phyloP scores from a whole-genome alignment of 2,888 invertebrate species.

The Proisotoma minuta region DNA sequence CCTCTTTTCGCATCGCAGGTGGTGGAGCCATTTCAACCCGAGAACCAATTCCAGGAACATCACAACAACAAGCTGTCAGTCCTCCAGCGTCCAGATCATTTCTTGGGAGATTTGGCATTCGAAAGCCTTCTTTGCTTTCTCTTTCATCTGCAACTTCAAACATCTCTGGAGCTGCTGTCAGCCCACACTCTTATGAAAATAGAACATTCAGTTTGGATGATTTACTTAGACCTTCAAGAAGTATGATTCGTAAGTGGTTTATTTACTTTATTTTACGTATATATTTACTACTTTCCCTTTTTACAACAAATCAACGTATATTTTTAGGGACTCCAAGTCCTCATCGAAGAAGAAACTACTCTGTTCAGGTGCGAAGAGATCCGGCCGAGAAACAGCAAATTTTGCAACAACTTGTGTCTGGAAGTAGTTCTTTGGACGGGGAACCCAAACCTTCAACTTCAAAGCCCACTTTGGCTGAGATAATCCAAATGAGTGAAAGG shows the following conservation, averaged over 20 bases:
- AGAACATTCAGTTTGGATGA: constrained; percentile 84
- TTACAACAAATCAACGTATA: background rate
- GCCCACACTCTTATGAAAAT: constrained; percentile 51
- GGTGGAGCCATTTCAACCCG: constrained; percentile 33
- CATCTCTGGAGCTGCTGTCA: constrained; percentile 56
- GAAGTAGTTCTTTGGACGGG: constrained; percentile 44
- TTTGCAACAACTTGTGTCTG: constrained; percentile 64
- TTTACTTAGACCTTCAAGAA: constrained; percentile 65
- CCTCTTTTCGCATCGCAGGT: constrained; percentile 46
- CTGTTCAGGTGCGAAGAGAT: constrained; percentile 56
- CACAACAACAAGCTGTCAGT: constrained; percentile 46
- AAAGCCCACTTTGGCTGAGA: constrained; percentile 65
- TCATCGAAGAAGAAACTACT: constrained; percentile 72
- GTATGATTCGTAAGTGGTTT: constrained; percentile 45
- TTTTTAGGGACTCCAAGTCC: constrained; percentile 68
- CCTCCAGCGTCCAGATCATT: constrained; percentile 63
- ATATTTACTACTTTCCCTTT: background rate
- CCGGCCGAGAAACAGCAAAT: constrained; percentile 71
- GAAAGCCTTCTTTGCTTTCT: constrained; percentile 80
- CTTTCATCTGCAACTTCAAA: constrained; percentile 55
- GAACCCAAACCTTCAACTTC: constrained; percentile 62
- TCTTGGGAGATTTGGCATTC: constrained; percentile 78
- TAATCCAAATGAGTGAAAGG: constrained; percentile 68
- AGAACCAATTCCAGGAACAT: constrained; percentile 43
- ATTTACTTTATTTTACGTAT: background rate